These are phyloP conservation scores for Drosophila kambysellisi DNA, from an alignment of 2,888 invertebrate species.

Conservation along the genomic window DNA sequence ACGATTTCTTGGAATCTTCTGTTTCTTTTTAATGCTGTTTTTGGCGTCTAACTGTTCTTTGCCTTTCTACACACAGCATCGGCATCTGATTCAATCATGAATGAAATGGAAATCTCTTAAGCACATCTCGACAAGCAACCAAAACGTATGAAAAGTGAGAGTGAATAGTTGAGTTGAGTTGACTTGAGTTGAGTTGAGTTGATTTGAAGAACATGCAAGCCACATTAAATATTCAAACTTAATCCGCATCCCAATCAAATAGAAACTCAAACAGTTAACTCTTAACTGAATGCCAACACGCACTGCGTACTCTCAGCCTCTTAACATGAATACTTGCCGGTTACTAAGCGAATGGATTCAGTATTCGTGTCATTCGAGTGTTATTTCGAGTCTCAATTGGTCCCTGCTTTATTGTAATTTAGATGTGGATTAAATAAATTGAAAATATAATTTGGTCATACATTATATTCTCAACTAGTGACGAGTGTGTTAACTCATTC, in stretches of 20 bases:
- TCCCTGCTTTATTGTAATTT: background rate
- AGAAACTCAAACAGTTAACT: slow-evolving; percentile 24
- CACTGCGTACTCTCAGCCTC: background rate
- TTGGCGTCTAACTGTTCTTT: slow-evolving; percentile 59
- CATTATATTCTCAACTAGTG: background rate
- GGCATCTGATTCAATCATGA: slow-evolving; percentile 48
- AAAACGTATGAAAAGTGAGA: slow-evolving; percentile 41
- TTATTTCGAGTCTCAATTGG: background rate
- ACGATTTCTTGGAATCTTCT: slow-evolving; percentile 46
- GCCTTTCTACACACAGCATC: slow-evolving; percentile 54
- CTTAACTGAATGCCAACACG: slow-evolving; percentile 1
- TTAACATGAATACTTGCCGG: background rate
- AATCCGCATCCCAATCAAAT: slow-evolving; percentile 18
- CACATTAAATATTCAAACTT: slow-evolving; percentile 20
- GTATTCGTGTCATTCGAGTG: background rate
- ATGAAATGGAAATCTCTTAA: slow-evolving; percentile 68
- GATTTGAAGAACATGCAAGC: slow-evolving; percentile 30
- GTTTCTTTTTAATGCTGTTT: background rate
- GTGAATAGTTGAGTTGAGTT: background rate
- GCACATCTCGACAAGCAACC: slow-evolving; percentile 13
- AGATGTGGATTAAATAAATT: background rate
- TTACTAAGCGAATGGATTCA: background rate
- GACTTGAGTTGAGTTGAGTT: background rate
- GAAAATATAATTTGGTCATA: background rate
- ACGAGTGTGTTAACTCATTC: background rate